Conservation (phyloP, 2,888 invertebrate genomes). For the Eupelmus urozonus region DNA sequence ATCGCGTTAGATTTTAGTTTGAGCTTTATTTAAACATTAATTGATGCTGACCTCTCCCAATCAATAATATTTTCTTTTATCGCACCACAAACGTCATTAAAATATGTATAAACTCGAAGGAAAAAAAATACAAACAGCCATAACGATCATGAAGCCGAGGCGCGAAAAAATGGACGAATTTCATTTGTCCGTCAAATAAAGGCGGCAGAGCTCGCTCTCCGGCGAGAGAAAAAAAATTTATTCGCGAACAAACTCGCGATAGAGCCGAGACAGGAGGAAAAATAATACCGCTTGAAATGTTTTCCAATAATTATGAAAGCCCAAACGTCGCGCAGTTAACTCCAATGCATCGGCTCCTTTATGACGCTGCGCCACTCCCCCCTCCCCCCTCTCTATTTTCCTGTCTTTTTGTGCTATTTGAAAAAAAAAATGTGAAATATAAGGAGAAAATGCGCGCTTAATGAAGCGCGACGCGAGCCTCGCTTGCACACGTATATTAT, state of each 20-base stretch:
- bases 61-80: neutral
- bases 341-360: neutral
- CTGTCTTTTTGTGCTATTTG: neutral
- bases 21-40: too few species aligned
- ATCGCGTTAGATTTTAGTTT: too few species aligned
- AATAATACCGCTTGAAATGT: constrained; percentile 57
- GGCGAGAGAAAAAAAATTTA: constrained; percentile 5
- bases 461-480: constrained; percentile 26
- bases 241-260: neutral
- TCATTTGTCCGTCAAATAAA: constrained; percentile 18
- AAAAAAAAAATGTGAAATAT: constrained; percentile 20
- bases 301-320: constrained; percentile 60
- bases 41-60: too few species aligned
- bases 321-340: constrained; percentile 48
- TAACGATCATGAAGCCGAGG: neutral
- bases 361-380: neutral
- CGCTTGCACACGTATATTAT: neutral
- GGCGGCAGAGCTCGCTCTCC: too few species aligned
- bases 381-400: constrained; percentile 2
- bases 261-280: constrained; percentile 41
- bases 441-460: constrained; percentile 8
- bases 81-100: neutral
- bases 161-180: neutral
- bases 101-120: neutral
- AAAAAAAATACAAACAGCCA: neutral